Conservation (phyloP, 37 sponge, comb jelly and placozoan species). For the Geodia barretti region DNA sequence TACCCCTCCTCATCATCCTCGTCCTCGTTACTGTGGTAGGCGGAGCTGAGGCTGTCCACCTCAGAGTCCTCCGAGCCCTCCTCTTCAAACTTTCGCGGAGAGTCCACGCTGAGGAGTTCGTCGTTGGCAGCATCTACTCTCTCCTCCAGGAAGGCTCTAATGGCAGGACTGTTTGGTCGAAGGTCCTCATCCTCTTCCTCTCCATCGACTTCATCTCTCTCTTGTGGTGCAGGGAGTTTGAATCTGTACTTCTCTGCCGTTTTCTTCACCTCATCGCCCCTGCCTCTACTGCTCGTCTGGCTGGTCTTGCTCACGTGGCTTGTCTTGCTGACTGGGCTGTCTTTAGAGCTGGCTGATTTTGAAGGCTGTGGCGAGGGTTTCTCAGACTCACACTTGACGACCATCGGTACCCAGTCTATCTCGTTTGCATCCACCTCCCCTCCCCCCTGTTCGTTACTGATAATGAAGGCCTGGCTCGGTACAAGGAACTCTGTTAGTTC, state of each 20-base stretch:
- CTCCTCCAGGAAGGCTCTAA: slow-evolving; percentile 18
- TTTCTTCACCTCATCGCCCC: too few relatives aligned
- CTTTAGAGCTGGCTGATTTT: neutral
- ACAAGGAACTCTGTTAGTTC: neutral
- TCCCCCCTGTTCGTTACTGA: slow-evolving; percentile 47
- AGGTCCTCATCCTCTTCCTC: neutral
- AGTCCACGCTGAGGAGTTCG: slow-evolving; percentile 29
- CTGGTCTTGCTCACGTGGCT: neutral
- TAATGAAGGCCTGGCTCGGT: slow-evolving; percentile 14
- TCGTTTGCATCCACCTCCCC: slow-evolving; percentile 45
- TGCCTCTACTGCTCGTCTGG: neutral
- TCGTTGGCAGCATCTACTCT: slow-evolving; percentile 13
- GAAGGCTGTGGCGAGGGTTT: neutral
- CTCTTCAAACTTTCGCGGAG: slow-evolving; percentile 25
- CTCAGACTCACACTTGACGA: neutral
- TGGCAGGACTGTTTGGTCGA: slow-evolving; percentile 40
- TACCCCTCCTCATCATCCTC: slow-evolving; percentile 19
- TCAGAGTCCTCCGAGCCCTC: slow-evolving; percentile 23
- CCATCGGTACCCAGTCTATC: neutral
- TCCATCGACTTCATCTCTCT: neutral
- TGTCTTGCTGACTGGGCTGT: neutral
- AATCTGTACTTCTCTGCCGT: neutral
- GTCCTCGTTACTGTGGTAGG: slow-evolving; percentile 27
- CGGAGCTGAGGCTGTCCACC: slow-evolving; percentile 30
- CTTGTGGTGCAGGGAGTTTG: neutral